Conservation (phyloP, 1,140 invertebrate genomes). For the Aphaenogaster rudis region DNA sequence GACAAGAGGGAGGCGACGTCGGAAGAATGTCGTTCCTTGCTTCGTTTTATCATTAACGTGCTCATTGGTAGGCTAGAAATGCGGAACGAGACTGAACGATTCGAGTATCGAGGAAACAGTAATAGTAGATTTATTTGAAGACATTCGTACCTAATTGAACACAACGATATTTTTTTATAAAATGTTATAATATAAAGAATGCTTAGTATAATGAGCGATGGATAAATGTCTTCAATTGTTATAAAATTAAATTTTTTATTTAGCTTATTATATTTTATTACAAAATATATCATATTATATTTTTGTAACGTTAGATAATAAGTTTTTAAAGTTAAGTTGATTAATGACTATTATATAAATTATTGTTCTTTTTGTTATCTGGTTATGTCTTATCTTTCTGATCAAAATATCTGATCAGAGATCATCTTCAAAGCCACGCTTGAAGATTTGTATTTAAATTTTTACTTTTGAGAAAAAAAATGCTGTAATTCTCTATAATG, state of each 20-base stretch:
- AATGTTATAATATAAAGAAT: neutral
- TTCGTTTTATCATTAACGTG: neutral
- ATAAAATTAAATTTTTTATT: neutral
- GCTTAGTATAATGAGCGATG: neutral
- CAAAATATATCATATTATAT: constrained; percentile 11
- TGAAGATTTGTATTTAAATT: neutral
- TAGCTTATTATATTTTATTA: neutral
- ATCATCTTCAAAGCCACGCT: neutral
- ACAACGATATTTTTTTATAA: neutral
- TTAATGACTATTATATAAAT: neutral
- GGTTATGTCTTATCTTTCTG: neutral
- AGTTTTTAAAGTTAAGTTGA: neutral
- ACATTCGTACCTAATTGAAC: neutral
- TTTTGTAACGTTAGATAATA: neutral
- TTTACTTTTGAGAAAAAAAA: neutral
- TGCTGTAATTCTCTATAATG: neutral
- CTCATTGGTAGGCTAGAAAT: neutral
- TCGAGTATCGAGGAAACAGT: neutral
- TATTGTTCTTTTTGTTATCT: neutral
- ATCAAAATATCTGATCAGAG: neutral
- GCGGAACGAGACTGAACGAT: neutral
- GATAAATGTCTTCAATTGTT: too few relatives aligned
- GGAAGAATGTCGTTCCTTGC: neutral
- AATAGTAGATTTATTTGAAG: neutral
- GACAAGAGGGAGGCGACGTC: neutral